These are phyloP conservation scores for Toxostoma redivivum DNA, from an alignment of 2,113 vertebrate species.

Conservation along the genomic window DNA sequence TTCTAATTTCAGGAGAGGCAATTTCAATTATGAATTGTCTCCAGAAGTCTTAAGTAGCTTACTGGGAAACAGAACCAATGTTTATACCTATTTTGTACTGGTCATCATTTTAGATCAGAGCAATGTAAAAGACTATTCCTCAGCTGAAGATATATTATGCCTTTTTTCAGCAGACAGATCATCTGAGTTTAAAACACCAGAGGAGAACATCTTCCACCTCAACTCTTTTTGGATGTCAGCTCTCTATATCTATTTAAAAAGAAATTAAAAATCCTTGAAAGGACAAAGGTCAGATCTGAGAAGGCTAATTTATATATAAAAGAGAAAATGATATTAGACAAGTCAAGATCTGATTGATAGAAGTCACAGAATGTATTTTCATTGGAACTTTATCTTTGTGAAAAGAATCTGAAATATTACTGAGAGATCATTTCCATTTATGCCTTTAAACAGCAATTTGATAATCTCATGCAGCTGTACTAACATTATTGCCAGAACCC, in stretches of 20 bases:
- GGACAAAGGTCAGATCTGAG: not conserved
- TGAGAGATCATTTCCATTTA: not conserved
- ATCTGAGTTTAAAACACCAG: not conserved
- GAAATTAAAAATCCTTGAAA: not conserved
- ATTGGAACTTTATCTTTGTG: not conserved
- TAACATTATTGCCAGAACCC: not conserved
- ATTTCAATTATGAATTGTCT: not conserved
- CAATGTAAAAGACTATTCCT: not conserved
- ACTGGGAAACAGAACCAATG: not conserved
- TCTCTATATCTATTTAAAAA: not conserved
- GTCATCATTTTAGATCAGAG: not conserved
- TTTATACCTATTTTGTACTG: not conserved
- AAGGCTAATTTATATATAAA: not conserved
- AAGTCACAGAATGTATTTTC: not conserved
- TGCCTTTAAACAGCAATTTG: not conserved
- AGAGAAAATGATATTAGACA: not conserved
- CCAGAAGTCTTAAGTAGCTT: not conserved
- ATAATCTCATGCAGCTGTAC: not conserved
- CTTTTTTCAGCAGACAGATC: not conserved
- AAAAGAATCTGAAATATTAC: not conserved
- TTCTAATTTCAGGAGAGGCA: not conserved
- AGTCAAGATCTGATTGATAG: not conserved
- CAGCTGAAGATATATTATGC: not conserved
- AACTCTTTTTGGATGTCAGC: not conserved
- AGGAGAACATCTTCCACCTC: not conserved